Conservation (phyloP, 1,140 invertebrate species). For the Hestina assimilis region DNA sequence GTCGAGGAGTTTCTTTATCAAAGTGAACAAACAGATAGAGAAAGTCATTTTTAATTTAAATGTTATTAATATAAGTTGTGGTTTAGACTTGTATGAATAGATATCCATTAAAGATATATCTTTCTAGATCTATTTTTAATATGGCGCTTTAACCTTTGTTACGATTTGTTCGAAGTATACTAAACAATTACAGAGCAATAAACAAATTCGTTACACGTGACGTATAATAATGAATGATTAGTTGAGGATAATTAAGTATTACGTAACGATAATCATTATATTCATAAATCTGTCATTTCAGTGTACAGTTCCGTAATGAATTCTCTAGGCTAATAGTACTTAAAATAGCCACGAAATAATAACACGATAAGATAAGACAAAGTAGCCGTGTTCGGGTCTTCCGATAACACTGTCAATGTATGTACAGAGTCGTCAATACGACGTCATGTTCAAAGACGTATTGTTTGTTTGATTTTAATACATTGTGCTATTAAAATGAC, state of each 20-base stretch:
- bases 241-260: not conserved
- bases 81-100: too few relatives aligned
- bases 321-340: conserved; percentile 20
- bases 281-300: not conserved
- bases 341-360: conserved; percentile 42
- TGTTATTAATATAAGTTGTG: too few relatives aligned
- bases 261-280: not conserved
- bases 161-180: conserved; percentile 1
- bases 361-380: conserved; percentile 71
- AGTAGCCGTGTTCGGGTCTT: conserved; percentile 56
- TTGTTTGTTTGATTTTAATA: conserved; percentile 12
- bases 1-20: too few relatives aligned
- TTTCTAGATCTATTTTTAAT: too few relatives aligned
- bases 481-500: conserved; percentile 24
- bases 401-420: conserved; percentile 59
- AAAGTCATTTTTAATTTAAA: too few relatives aligned
- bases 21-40: too few relatives aligned
- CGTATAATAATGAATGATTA: not conserved
- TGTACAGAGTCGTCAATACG: conserved; percentile 59
- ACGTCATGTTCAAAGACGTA: conserved; percentile 50
- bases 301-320: conserved; percentile 9
- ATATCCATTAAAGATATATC: too few relatives aligned
- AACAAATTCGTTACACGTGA: not conserved
- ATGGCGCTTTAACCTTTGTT: not conserved
- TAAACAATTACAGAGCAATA: not conserved